Base-by-base conservation (phyloP, 2,888 invertebrate genomes). In the Diaperis boleti region DNA sequence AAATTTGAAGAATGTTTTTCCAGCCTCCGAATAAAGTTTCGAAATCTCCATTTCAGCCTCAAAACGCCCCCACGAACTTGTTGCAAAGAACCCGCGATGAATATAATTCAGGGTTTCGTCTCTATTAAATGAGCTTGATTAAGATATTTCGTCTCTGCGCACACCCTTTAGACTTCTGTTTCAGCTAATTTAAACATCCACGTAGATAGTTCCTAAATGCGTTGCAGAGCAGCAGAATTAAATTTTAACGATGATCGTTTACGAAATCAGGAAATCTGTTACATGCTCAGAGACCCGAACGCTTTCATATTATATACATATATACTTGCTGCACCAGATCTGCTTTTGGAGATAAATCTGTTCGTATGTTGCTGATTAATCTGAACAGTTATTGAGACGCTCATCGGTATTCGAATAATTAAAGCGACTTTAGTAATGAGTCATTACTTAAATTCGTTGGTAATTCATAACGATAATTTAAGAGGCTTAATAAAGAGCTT, bases 251-350 rank as follows among this genome's bases (percentile, higher is more conserved):
- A 49, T 49, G 10, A 45, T 29, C 49, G 52, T 52, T 52, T 39
- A 52, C 52, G 39, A 52, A 52, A 52, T 52, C 52, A 39, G 39
- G 52, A 52, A 52, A 37, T 52, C 39, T 39, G 37, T 52, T 52
- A 22, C 22, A 52, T 20, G 52, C 39, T 52, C 52, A 52, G 39
- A 52, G 52, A 52, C 14, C 37, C 37, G 37, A 50, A 52, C 52
- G 18, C 13, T 52, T 37, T 26, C 52, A 52, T 22, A 37, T 52
- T 52, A 52, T n/a, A n/a, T n/a, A n/a, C n/a, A n/a, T n/a, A n/a
- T n/a, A n/a, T 52, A 37, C 26, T 26, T 39, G 39, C 37, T 37
- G 37, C 22, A 49, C 29, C 47, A 49, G 17, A 11, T 17, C 10
- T 33, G 47, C 47, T 31, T 49, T 33, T 42, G 47, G 26, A 47